These are phyloP conservation scores for Nyctalus aviator DNA, from an alignment of 2,797 vertebrate genomes.

Conservation along the genomic window DNA sequence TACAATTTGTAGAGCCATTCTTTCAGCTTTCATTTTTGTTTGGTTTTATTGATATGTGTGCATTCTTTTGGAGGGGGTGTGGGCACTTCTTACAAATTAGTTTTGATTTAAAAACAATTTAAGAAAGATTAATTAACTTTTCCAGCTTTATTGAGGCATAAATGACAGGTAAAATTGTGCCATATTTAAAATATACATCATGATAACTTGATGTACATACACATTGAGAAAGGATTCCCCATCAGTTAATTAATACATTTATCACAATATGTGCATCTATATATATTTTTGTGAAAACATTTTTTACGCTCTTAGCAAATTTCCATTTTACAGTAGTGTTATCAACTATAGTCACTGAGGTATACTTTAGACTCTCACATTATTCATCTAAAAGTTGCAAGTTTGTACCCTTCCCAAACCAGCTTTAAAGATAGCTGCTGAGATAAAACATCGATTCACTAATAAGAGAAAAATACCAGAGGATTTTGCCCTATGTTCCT, in stretches of 20 bases:
- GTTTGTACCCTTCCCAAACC: not conserved
- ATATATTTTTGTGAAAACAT: not conserved
- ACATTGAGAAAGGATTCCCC: not conserved
- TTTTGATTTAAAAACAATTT: slow-evolving; percentile 45
- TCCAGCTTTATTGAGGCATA: not conserved
- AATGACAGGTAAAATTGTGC: not conserved
- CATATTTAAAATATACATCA: not conserved
- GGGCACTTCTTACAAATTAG: not conserved
- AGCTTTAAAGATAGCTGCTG: not conserved
- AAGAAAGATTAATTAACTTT: not conserved
- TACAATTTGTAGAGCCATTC: not conserved
- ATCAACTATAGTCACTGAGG: not conserved
- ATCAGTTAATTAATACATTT: not conserved
- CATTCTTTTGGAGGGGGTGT: not conserved
- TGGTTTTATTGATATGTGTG: not conserved
- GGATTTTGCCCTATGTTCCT: not conserved
- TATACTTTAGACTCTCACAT: not conserved
- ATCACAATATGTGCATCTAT: not conserved
- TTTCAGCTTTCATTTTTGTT: slow-evolving; percentile 20
- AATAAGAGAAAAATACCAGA: not conserved
- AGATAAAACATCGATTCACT: slow-evolving; percentile 12
- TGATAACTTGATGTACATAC: not conserved
- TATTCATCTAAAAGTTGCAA: not conserved
- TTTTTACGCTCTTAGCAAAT: not conserved
- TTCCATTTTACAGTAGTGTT: not conserved